Base-by-base conservation (phyloP, 2,113 vertebrate species). In the Pardalotus punctatus region DNA sequence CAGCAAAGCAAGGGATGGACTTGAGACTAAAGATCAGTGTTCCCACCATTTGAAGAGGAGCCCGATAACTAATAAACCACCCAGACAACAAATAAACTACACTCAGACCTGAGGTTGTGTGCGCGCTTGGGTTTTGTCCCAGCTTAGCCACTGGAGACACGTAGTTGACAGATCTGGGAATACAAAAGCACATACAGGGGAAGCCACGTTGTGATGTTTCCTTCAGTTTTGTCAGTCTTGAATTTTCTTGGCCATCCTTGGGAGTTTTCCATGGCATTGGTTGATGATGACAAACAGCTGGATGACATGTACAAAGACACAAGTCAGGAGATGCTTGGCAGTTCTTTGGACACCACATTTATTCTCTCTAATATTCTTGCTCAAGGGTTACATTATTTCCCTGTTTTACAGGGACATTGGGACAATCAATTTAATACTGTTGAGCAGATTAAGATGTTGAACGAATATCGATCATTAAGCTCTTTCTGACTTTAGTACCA, bases 371-470 rank as follows among this genome's bases (percentile, higher is more conserved):
- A 90, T 83, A 81, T 54, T 86, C 28, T 70, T 87, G 36, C 69
- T 94, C 64, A 87, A 84, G 80, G 74, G 47, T 74, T 84, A 79
- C 31, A 81, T 84, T 89, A 76, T 76, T 93, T 85, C 48, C 42
- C 81, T 0, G 1, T 48, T 89, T 92, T 89, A 65, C 23, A 1
- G 67, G 84, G 77, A 86, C 4, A 4, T 91, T 81, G 58, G 51
- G 57, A 73, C 86, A 94, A 94, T 85, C 83, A 81, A 94, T 96
- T 91, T 91, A 85, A 91, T 79, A 72, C 57, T 61, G 61, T 57
- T 89, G 89, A 85, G 65, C 73, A 93, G 83, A 91, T 97, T 84
- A 96, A 93, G 91, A 82, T 65, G 65, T 58, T 82, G 91, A 73
- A 94, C 51, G 86, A 92, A 31, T 95, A 94, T 95, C 7, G 43